Conservation (phyloP, 2,797 vertebrate genomes). For the Falco columbarius region DNA sequence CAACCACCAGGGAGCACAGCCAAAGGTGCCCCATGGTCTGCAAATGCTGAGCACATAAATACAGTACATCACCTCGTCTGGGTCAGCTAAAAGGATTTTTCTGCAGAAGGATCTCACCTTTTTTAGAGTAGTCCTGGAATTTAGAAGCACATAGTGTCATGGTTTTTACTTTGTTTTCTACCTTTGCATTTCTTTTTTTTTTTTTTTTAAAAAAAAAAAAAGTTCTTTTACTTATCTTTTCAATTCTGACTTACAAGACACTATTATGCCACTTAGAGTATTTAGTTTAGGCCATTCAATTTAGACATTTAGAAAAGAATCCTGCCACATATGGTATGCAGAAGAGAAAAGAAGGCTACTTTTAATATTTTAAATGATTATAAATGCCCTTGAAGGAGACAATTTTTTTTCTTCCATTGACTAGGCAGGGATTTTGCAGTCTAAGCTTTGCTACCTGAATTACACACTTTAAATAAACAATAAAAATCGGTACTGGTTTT, state of each 20-base stretch:
- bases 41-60: neutral
- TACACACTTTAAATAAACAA: neutral
- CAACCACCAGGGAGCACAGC: neutral
- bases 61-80: no score
- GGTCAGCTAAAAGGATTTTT: neutral
- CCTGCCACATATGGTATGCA: neutral
- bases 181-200: neutral
- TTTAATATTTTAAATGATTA: neutral
- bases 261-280: neutral
- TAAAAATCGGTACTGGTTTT: neutral
- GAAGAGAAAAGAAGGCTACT: neutral
- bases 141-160: rapidly evolving
- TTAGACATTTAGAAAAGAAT: neutral
- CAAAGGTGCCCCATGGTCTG: neutral
- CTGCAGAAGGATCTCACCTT: neutral
- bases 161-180: neutral
- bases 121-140: neutral
- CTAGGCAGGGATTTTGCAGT: neutral
- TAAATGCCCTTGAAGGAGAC: neutral
- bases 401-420: neutral
- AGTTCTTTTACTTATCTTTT: neutral
- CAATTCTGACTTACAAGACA: neutral
- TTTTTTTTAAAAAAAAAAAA: no score
- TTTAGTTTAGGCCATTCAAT: neutral
- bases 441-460: neutral